Conservation (phyloP, 2,888 invertebrate genomes). For the Chydorus sphaericus region DNA sequence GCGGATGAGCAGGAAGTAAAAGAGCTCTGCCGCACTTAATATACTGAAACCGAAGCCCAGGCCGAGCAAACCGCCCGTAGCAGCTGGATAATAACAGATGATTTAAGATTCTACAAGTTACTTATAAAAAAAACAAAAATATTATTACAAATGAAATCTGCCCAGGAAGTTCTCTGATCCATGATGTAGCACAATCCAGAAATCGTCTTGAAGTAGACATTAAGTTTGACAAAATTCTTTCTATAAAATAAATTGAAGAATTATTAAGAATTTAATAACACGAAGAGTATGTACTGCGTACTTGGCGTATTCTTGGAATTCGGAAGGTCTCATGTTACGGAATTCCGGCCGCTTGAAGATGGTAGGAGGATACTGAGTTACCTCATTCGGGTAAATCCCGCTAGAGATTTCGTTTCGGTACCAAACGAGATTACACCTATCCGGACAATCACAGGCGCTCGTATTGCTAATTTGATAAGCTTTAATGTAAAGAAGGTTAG, state of each 20-base stretch:
- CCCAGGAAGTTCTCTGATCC: background rate
- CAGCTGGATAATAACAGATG: conserved; percentile 12
- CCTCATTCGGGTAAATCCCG: background rate
- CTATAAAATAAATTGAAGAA: background rate
- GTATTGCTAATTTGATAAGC: background rate
- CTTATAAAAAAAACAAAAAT: background rate
- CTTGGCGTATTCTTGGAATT: background rate
- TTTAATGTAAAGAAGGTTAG: background rate
- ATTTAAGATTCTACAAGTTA: background rate
- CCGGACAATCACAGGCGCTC: background rate
- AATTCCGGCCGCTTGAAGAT: background rate
- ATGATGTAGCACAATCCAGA: conserved; percentile 2
- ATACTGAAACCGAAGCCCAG: conserved; percentile 15
- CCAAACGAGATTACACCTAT: background rate
- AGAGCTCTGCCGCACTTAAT: conserved; percentile 14
- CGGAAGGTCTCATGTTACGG: background rate
- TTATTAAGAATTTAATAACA: background rate
- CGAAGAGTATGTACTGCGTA: background rate
- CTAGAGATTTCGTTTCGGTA: background rate
- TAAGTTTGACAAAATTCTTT: conserved; percentile 7
- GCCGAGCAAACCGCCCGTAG: conserved; percentile 14
- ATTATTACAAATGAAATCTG: conserved; percentile 11
- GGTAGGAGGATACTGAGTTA: background rate
- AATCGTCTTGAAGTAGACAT: conserved; percentile 8
- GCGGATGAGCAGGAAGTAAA: conserved; percentile 14